phyloP scores from a whole-genome alignment of 2,797 vertebrate species.

The Pyrocephalus nanus region DNA sequence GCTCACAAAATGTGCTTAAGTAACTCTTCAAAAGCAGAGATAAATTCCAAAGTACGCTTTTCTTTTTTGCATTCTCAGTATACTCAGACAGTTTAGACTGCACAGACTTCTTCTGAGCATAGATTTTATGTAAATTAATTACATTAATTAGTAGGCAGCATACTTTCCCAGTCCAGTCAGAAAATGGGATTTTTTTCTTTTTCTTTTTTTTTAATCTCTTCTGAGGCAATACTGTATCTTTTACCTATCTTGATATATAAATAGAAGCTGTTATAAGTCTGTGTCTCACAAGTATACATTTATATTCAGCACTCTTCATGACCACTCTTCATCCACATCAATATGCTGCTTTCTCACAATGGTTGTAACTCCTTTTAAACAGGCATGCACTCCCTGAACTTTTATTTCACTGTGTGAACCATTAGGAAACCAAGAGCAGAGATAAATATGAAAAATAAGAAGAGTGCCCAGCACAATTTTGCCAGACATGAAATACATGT shows the following conservation, averaged over 20 bases:
- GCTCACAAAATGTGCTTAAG: neutral
- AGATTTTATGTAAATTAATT: slow-evolving; percentile 4
- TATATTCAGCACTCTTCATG: neutral
- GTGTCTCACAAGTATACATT: neutral
- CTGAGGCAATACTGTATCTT: neutral
- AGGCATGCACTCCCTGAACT: neutral
- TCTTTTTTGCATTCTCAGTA: neutral
- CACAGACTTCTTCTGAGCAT: neutral
- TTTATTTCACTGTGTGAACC: neutral
- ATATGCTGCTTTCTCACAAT: neutral
- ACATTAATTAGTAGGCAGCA: neutral
- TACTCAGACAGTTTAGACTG: neutral
- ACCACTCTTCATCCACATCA: neutral
- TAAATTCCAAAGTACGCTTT: neutral
- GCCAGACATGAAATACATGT: neutral
- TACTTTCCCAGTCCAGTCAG: neutral
- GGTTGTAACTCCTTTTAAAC: neutral
- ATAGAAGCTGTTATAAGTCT: neutral
- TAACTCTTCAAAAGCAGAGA: neutral
- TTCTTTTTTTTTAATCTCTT: neutral
- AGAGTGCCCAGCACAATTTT: neutral
- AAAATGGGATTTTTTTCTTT: neutral
- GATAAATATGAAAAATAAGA: neutral
- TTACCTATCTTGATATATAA: neutral
- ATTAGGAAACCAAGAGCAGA: neutral